These are phyloP conservation scores for Eilema sororculum DNA, from an alignment of 2,888 invertebrate genomes.

Conservation along the genomic window DNA sequence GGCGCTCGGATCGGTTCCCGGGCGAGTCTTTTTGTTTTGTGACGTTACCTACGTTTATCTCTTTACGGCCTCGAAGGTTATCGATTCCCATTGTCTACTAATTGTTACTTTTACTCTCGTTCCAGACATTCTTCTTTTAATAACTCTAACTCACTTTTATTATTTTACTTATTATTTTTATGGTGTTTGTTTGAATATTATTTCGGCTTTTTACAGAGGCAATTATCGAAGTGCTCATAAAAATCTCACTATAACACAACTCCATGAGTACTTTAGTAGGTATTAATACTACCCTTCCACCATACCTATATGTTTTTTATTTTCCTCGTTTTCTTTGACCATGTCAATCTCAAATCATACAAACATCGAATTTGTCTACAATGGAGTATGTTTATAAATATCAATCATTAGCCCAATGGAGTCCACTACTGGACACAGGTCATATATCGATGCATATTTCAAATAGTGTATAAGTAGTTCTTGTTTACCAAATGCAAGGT, in stretches of 20 bases:
- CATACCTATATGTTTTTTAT: no score
- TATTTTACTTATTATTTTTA: background rate
- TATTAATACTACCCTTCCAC: no score
- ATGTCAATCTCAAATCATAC: no score
- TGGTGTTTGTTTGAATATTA: background rate
- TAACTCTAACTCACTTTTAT: background rate
- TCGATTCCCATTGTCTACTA: slow-evolving; percentile 45
- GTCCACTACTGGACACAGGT: no score
- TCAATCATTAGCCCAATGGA: no score
- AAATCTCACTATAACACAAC: background rate
- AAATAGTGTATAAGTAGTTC: background rate
- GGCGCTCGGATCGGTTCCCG: slow-evolving; percentile 50
- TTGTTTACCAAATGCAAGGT: background rate
- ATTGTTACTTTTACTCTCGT: slow-evolving; percentile 30
- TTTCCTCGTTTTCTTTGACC: no score
- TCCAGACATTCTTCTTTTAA: background rate
- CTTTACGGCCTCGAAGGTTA: slow-evolving; percentile 39
- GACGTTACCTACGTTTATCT: slow-evolving; percentile 34
- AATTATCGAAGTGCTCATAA: background rate
- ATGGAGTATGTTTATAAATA: no score
- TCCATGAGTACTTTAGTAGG: no score
- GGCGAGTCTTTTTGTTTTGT: slow-evolving; percentile 43
- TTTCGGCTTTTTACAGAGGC: background rate
- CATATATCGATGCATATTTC: background rate
- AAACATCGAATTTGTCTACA: no score